Evolutionary conservation across 2,888 invertebrate species (phyloP), one percentile per base, ranked within the genome.

Genomic region (Diadegma fenestrale): DNA sequence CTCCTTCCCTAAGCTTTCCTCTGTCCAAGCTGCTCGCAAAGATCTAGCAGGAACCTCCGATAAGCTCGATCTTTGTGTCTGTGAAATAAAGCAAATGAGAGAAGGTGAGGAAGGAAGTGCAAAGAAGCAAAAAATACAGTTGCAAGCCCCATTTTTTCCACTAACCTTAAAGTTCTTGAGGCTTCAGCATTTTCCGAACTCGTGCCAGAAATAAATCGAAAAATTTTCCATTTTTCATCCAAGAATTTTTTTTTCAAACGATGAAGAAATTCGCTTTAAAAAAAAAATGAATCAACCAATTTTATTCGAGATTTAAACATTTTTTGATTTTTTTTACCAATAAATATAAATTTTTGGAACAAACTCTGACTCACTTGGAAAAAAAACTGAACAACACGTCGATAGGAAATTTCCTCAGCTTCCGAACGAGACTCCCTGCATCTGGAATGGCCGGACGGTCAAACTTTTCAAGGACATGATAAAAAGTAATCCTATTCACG

Each of bases 81-180:
- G 72, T 58, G 45, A 80, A 79, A 79, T 45, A 76, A 68, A 75
- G 51, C 51, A 69, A 63, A 73, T 58, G 33, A 66, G 72, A 73
- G 45, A 43, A 51, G 14, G 26, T 14, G 80, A 19, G 63, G 51
- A 78, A 69, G 14, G 19, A 66, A 64, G 37, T 63, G 45, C 58
- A 73, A 22, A 48, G 17, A 0, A 19, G 22, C 19, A 12, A 43
- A 19, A 79, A 10, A 26, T 33, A 48, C 22, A 37, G 33, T 63
- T 33, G 10, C 1, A 54, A 30, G 43, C 4, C 1, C 17, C n/a
- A 37, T 48, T 48, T 48, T 48, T 48, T 48, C n/a, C n/a, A 17
- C 45, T 5, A 51, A 51, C 7, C 37, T 37, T 10, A 51, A 48
- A 48, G 6, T 48, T 6, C 6, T 51, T 19, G 48, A 30, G 33